Conservation (phyloP, 2,113 vertebrate genomes). For the Cygnus buccinator region DNA sequence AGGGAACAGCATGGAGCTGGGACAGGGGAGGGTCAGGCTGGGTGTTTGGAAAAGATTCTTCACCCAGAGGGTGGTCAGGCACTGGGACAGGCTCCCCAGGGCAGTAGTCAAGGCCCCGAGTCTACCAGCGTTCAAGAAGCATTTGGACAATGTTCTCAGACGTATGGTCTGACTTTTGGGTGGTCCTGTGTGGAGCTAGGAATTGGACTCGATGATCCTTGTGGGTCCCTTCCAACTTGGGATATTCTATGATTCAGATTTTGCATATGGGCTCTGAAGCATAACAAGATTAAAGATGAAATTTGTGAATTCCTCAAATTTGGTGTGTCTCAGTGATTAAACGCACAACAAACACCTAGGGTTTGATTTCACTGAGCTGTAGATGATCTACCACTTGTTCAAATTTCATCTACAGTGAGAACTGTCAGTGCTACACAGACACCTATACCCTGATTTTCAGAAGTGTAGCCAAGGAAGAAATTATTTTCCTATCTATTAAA, state of each 20-base stretch:
- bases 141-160: too few species aligned
- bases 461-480: not conserved
- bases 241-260: not conserved
- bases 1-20: too few species aligned
- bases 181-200: too few species aligned
- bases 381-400: not conserved
- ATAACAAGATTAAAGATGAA: not conserved
- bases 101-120: too few species aligned
- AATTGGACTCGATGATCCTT: too few species aligned
- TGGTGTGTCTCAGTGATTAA: not conserved
- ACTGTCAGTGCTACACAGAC: not conserved
- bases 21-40: too few species aligned
- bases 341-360: not conserved
- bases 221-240: too few species aligned
- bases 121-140: too few species aligned
- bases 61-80: too few species aligned
- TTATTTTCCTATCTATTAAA: not conserved
- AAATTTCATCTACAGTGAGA: not conserved
- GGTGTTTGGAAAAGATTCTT: too few species aligned
- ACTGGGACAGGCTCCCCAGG: too few species aligned
- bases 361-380: not conserved
- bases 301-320: not conserved
- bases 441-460: not conserved
- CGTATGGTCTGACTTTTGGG: too few species aligned
- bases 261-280: not conserved